Percentiles rank a stretch among this genome's conserved stretches.
Conservation (phyloP, 2,888 invertebrate species). For the Pammene aurita region DNA sequence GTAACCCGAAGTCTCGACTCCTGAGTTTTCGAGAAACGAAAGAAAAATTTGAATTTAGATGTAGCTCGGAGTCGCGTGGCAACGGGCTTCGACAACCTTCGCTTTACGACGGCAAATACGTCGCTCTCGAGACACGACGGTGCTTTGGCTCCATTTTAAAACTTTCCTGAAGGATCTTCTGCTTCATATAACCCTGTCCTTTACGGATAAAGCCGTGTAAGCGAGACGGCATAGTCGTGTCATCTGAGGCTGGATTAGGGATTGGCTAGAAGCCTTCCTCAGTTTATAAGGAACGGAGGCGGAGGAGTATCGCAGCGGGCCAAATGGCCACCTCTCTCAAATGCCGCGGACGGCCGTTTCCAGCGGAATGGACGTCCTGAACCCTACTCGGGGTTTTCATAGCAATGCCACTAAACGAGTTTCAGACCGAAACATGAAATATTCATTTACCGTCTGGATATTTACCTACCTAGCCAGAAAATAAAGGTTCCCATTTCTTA, state of each 20-base stretch:
- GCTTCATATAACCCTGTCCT: slow-evolving; percentile 21
- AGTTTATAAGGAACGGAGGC: slow-evolving; percentile 76
- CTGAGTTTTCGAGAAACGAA: slow-evolving; percentile 53
- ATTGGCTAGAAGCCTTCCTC: slow-evolving; percentile 48
- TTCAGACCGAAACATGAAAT: slow-evolving; percentile 23
- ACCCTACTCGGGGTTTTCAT: slow-evolving; percentile 57
- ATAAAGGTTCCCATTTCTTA: slow-evolving; percentile 1
- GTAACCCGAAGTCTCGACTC: slow-evolving; percentile 48
- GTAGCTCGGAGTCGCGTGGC: slow-evolving; percentile 67
- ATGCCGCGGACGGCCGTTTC: slow-evolving; percentile 74
- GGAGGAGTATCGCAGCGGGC: slow-evolving; percentile 70
- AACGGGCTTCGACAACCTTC: slow-evolving; percentile 67
- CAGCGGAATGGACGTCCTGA: slow-evolving; percentile 62
- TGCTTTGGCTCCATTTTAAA: slow-evolving; percentile 36
- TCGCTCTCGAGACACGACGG: slow-evolving; percentile 63
- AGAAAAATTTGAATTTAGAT: slow-evolving; percentile 81
- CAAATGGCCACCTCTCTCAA: slow-evolving; percentile 78
- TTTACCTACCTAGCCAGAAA: slow-evolving; percentile 18
- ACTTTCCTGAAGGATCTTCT: slow-evolving; percentile 12
- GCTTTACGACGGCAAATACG: slow-evolving; percentile 80
- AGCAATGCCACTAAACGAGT: slow-evolving; percentile 42
- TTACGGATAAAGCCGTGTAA: slow-evolving; percentile 4
- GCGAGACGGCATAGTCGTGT: slow-evolving; percentile 19
- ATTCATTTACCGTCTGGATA: slow-evolving; percentile 22
- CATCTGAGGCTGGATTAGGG: slow-evolving; percentile 19